Conservation (phyloP, 1,140 invertebrate species). For the Yoshiicerus persimilis region DNA sequence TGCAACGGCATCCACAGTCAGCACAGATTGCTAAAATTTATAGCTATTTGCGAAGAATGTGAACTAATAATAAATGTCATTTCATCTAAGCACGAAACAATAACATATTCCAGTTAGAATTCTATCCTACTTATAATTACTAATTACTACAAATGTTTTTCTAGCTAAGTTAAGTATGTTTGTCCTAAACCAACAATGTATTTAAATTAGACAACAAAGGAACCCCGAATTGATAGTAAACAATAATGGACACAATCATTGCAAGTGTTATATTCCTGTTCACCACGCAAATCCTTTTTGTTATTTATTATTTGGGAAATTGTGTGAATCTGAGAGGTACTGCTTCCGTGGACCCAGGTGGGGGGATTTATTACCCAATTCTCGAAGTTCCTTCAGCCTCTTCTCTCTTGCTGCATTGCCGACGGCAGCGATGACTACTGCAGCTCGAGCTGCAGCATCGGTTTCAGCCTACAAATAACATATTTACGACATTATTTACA, state of each 20-base stretch:
- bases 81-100: neutral
- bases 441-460: neutral
- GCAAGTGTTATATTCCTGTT: too few species aligned
- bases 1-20: neutral
- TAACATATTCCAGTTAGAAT: neutral
- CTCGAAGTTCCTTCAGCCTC: too few species aligned
- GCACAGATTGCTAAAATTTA: neutral
- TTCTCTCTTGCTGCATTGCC: neutral
- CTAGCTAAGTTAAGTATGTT: too few species aligned
- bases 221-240: too few species aligned
- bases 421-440: constrained; percentile 14
- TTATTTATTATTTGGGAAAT: constrained; percentile 22
- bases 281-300: neutral
- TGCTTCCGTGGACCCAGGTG: constrained; percentile 27
- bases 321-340: neutral
- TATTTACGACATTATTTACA: too few species aligned
- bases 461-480: neutral
- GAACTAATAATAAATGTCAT: neutral
- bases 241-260: neutral
- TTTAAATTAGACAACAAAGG: neutral
- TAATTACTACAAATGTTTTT: neutral
- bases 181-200: neutral
- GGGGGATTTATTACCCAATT: neutral
- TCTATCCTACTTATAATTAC: too few species aligned
- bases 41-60: neutral